phyloP scores from a whole-genome alignment of 1,140 invertebrate species.

The Solenopsis invicta region DNA sequence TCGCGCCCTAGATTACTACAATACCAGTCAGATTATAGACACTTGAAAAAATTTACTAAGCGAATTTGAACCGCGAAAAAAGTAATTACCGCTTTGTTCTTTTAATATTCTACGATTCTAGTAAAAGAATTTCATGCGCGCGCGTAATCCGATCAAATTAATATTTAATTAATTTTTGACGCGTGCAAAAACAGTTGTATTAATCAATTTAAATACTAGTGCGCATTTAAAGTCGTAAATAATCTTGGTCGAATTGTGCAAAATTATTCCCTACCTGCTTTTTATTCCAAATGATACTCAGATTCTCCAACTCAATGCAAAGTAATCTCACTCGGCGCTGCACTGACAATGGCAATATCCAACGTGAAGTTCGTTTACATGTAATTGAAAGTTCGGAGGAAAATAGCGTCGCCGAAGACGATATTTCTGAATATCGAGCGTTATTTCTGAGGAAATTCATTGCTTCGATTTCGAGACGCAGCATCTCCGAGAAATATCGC shows the following conservation, averaged over 20 bases:
- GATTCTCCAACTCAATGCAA: background rate
- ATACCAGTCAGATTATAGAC: slow-evolving; percentile 41
- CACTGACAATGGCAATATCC: slow-evolving; percentile 38
- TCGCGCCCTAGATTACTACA: slow-evolving; percentile 38
- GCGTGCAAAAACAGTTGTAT: background rate
- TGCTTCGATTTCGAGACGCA: slow-evolving; percentile 54
- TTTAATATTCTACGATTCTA: slow-evolving; percentile 1
- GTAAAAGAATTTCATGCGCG: background rate
- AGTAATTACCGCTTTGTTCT: background rate
- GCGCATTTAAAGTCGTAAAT: background rate
- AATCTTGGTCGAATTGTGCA: background rate
- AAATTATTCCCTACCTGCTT: background rate
- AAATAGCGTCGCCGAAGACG: slow-evolving; percentile 18
- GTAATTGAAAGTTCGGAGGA: slow-evolving; percentile 8
- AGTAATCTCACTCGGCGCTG: background rate
- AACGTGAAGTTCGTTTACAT: slow-evolving; percentile 39
- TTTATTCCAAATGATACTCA: background rate
- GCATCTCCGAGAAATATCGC: slow-evolving; percentile 56
- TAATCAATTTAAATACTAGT: background rate
- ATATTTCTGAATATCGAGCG: slow-evolving; percentile 56
- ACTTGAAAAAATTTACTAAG: slow-evolving; percentile 9
- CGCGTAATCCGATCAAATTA: background rate
- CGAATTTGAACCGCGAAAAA: slow-evolving; percentile 5
- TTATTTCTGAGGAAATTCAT: slow-evolving; percentile 52
- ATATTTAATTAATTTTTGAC: background rate